Evolutionary conservation across 2,113 vertebrate species (phyloP), one percentile per base, ranked within the genome.

Genomic region (Cephalopholis sonnerati): DNA sequence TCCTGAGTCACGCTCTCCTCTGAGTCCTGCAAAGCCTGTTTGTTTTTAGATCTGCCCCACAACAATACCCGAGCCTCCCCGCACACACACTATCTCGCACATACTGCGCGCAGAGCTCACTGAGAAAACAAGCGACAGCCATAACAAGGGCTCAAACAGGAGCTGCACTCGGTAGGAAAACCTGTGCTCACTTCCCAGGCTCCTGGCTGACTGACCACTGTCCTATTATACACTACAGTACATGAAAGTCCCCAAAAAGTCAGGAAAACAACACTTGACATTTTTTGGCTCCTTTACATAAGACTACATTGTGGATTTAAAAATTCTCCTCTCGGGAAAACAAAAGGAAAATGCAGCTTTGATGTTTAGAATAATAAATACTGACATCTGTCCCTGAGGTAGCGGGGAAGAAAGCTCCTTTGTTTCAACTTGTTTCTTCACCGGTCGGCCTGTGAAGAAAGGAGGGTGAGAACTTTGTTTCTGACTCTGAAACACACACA

Each of bases 301-400:
- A 90, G 81, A 48, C 18, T 54, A 50, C 92, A 94, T 94, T 95
- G 94, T 94, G 82, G 68, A 84, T 86, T 80, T 64, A 69, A 83
- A 90, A 89, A 80, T 81, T 79, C 79, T 88, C 74, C 74, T 72
- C 71, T 64, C 7, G 7, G 41, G 63, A 83, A 85, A 81, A 92
- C 88, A 93, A 92, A 93, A 90, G 81, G 71, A 86, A 93, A 93
- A 93, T 89, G 85, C 65, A 71, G 74, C 92, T 94, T 95, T 95
- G 94, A 95, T 94, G 89, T 89, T 90, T 91, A 66, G 77, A 95
- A 94, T 93, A 94, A 94, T 93, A 94, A 94, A 94, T 93, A 93
- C 32, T 83, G 84, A 89, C 91, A 90, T 91, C 86, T 92, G 92
- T 93, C 88, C 87, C 88, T 0, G 59, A 71, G 80, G 76, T 83